These are phyloP conservation scores for Anadara kagoshimensis DNA, from an alignment of 1,140 invertebrate genomes.

Conservation along the genomic window DNA sequence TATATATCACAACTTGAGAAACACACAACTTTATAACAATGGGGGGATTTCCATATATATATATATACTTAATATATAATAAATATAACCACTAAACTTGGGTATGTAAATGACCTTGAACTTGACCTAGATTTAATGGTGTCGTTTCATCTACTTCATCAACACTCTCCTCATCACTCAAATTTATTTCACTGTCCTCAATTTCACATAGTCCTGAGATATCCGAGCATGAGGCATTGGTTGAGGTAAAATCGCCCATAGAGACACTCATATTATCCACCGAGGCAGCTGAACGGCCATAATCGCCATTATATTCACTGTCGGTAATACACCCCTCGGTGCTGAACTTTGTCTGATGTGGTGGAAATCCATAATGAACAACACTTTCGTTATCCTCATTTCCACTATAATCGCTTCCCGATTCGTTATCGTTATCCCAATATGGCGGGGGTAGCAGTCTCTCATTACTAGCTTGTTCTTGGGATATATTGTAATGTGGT, in stretches of 20 bases:
- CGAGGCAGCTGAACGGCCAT: constrained; percentile 53
- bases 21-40: no score
- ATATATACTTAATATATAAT: no score
- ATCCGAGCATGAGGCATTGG: constrained; percentile 82
- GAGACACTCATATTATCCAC: constrained; percentile 81
- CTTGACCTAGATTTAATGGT: constrained; percentile 31
- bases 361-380: constrained; percentile 81
- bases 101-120: constrained; percentile 33
- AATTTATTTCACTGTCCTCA: constrained; percentile 80
- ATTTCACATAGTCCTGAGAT: constrained; percentile 91
- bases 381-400: constrained; percentile 76
- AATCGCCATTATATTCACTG: constrained; percentile 58
- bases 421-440: constrained; percentile 33
- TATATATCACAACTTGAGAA: no score
- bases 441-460: no score
- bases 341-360: constrained; percentile 40
- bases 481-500: constrained; percentile 77
- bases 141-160: constrained; percentile 50
- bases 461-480: no score
- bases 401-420: constrained; percentile 32
- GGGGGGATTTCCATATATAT: no score
- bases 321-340: constrained; percentile 53
- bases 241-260: constrained; percentile 80
- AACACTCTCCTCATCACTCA: constrained; percentile 61
- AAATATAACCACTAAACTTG: constrained; percentile 45